These are phyloP conservation scores for Zosterops japonicus DNA, from an alignment of 2,113 vertebrate species.

Conservation along the genomic window DNA sequence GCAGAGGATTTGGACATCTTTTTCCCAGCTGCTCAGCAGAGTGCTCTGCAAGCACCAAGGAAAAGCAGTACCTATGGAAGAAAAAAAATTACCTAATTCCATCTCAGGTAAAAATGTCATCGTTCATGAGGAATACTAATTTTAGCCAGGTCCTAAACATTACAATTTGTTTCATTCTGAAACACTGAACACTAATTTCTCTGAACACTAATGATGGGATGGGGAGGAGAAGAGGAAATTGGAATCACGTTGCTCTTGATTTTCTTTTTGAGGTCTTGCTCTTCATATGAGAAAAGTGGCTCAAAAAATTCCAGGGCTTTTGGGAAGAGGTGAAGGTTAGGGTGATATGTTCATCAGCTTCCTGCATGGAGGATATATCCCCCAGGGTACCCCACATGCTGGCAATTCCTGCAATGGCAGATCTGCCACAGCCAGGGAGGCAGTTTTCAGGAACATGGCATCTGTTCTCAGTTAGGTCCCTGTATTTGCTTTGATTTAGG, in stretches of 20 bases:
- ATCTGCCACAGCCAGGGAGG: not conserved
- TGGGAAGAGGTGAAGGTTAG: not conserved
- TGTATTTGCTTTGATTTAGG: not conserved
- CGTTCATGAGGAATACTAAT: not conserved
- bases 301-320: not conserved
- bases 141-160: not conserved
- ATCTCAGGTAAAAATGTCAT: not conserved
- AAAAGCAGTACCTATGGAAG: not conserved
- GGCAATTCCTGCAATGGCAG: fast-evolving
- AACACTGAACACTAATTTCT: not conserved
- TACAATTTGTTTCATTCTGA: not conserved
- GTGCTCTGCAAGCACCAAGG: not conserved
- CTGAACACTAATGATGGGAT: fast-evolving
- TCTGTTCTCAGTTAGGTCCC: not conserved
- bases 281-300: not conserved
- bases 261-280: not conserved
- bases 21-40: not conserved
- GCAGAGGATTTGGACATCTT: not conserved
- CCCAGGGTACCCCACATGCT: fast-evolving
- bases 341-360: fast-evolving
- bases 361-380: fast-evolving
- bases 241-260: not conserved
- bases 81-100: not conserved
- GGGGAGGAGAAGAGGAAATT: fast-evolving
- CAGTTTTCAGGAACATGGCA: fast-evolving